phyloP scores from a whole-genome alignment of 2,888 invertebrate species.

The Lysandra bellargus region DNA sequence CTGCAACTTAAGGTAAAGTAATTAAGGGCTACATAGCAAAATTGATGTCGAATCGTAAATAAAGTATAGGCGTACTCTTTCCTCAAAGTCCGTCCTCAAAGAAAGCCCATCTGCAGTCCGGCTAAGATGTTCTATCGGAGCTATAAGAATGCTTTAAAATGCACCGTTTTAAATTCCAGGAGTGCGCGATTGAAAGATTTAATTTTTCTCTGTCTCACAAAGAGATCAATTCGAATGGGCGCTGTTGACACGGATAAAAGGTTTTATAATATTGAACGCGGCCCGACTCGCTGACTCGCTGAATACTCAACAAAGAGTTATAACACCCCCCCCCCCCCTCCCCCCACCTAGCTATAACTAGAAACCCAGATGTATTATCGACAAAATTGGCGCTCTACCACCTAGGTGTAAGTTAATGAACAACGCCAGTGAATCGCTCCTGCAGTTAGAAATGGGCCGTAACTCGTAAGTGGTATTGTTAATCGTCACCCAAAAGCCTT shows the following conservation, averaged over 20 bases:
- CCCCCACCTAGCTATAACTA: background rate
- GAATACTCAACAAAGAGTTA: background rate
- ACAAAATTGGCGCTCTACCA: no score
- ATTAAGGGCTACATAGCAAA: no score
- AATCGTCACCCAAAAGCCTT: no score
- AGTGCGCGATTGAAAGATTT: slow-evolving; percentile 15
- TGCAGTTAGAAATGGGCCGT: no score
- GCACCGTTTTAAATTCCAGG: background rate
- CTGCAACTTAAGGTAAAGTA: no score
- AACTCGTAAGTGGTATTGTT: no score
- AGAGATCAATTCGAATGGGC: slow-evolving; percentile 19
- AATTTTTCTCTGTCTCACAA: slow-evolving; percentile 20
- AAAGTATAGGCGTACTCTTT: no score
- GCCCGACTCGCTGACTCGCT: background rate
- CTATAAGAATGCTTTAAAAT: background rate
- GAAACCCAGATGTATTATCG: background rate
- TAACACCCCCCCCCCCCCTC: background rate
- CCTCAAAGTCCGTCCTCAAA: background rate
- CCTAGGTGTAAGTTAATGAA: no score
- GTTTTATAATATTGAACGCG: slow-evolving; percentile 18
- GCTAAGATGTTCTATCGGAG: background rate
- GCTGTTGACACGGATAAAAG: slow-evolving; percentile 19
- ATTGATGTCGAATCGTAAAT: no score
- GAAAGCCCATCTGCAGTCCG: background rate
- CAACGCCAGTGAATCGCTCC: no score